Conservation (phyloP, 2,113 vertebrate species). For the Menura novaehollandiae region DNA sequence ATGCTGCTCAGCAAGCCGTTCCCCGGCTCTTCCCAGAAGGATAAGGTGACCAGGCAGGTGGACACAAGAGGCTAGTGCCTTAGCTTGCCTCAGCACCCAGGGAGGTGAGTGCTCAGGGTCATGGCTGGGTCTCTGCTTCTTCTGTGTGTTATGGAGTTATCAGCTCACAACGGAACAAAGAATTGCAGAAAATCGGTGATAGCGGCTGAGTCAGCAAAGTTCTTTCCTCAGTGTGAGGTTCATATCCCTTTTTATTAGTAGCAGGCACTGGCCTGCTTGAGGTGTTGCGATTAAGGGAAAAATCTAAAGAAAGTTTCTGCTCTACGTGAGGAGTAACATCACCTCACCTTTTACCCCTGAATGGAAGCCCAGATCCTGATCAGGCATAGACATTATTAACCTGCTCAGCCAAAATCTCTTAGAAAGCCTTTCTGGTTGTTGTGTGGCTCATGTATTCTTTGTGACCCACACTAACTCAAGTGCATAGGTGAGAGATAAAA, state of each 20-base stretch:
- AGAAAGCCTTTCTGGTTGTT: not conserved
- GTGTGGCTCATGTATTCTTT: not conserved
- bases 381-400: not conserved
- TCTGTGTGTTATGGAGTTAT: not conserved
- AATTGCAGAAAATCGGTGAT: not conserved
- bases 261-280: not conserved
- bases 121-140: not conserved
- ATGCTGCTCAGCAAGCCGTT: not conserved
- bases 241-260: not conserved
- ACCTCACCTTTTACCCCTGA: not conserved
- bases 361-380: not conserved
- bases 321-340: not conserved
- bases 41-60: not conserved
- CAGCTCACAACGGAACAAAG: not conserved
- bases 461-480: not conserved
- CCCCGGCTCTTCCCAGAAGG: not conserved
- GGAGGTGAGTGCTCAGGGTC: too few relatives aligned
- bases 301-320: not conserved
- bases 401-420: not conserved
- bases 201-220: not conserved
- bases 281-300: not conserved
- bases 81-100: accelerated
- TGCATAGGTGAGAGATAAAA: not conserved
- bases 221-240: not conserved
- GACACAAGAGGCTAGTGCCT: not conserved